Percentiles rank a stretch among this genome's conserved stretches.
These are phyloP conservation scores for Halichondria panicea DNA, from an alignment of 37 sponge, comb jelly and placozoan species.

Conservation along the genomic window DNA sequence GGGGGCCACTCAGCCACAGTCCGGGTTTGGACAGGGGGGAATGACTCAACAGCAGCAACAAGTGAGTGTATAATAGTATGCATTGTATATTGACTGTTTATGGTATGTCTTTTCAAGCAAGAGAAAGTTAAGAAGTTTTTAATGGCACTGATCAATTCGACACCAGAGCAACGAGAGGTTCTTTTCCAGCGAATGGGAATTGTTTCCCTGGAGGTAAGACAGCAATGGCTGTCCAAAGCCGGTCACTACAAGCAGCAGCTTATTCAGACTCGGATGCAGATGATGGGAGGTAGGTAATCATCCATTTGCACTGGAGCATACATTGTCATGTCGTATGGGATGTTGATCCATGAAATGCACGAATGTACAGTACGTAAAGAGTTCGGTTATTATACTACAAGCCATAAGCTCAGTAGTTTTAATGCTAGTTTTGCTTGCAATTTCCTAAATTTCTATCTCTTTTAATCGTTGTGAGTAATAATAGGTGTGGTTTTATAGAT, in stretches of 20 bases:
- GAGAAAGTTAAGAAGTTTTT: background rate
- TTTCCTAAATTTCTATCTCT: too few species aligned
- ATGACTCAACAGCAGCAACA: constrained; percentile 1
- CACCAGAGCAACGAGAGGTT: constrained; percentile 28
- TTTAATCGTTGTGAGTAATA: too few species aligned
- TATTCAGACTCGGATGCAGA: too few species aligned
- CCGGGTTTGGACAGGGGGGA: background rate
- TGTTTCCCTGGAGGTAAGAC: constrained; percentile 2
- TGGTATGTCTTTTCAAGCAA: background rate
- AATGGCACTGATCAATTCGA: background rate
- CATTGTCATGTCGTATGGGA: too few species aligned
- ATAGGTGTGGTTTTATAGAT: too few species aligned
- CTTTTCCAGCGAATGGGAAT: constrained; percentile 1
- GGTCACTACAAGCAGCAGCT: constrained; percentile 5
- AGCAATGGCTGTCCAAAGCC: constrained; percentile 5
- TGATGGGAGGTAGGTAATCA: too few species aligned
- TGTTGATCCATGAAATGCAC: too few species aligned
- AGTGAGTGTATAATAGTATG: background rate
- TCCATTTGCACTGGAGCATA: too few species aligned
- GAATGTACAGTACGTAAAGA: too few species aligned
- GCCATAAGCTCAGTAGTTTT: too few species aligned
- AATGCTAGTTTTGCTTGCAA: too few species aligned
- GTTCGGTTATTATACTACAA: too few species aligned
- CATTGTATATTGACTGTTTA: background rate
- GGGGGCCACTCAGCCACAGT: background rate